Conservation (phyloP, 1,140 invertebrate genomes). For the Phortica variegata region DNA sequence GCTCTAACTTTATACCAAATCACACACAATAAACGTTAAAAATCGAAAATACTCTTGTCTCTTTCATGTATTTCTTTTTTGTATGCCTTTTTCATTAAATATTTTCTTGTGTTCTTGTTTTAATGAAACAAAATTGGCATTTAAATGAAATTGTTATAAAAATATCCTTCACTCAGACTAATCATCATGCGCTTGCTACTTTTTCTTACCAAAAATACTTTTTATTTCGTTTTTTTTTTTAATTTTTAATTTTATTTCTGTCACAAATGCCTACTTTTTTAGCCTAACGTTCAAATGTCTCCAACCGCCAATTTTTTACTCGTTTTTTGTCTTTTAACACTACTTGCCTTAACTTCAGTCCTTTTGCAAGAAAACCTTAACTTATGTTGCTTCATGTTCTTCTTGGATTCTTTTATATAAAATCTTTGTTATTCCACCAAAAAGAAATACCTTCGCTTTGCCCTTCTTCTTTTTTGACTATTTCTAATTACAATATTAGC, state of each 20-base stretch:
- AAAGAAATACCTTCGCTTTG: constrained; percentile 31
- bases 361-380: constrained; percentile 51
- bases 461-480: constrained; percentile 12
- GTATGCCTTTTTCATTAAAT: constrained; percentile 31
- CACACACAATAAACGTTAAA: too few relatives aligned
- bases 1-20: too few relatives aligned
- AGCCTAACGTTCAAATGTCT: constrained; percentile 42
- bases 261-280: constrained; percentile 39
- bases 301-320: constrained; percentile 31
- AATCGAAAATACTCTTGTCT: too few relatives aligned
- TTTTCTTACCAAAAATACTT: constrained; percentile 12
- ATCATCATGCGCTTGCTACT: not conserved
- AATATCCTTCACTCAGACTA: too few relatives aligned
- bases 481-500: constrained; percentile 42
- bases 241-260: constrained; percentile 19
- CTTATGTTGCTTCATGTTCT: constrained; percentile 26
- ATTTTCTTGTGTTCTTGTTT: constrained; percentile 48
- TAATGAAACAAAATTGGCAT: constrained; percentile 41
- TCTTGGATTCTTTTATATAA: constrained; percentile 23
- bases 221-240: constrained; percentile 19
- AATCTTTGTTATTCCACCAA: constrained; percentile 32
- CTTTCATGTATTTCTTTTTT: constrained; percentile 12
- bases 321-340: constrained; percentile 52
- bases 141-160: constrained; percentile 31
- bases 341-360: constrained; percentile 56